Conservation (phyloP, 2,113 vertebrate species). For the Pomatorhinus ruficollis region DNA sequence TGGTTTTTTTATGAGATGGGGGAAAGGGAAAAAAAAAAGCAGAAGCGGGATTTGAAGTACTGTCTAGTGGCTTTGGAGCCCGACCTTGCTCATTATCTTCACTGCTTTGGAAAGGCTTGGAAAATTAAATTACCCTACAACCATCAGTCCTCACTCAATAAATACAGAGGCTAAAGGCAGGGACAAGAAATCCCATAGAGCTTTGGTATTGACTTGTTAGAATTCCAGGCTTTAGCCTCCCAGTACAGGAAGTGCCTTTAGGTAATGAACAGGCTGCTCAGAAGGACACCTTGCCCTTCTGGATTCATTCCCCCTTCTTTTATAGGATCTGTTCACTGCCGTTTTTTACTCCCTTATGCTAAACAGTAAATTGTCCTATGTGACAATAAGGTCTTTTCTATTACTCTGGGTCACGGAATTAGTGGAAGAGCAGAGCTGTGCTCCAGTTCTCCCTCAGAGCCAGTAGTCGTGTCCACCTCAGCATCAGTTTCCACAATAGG, state of each 20-base stretch:
- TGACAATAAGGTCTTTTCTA: neutral
- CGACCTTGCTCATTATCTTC: conserved; percentile 77
- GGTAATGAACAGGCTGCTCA: neutral
- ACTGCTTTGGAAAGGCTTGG: conserved; percentile 58
- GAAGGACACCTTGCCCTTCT: conserved; percentile 30
- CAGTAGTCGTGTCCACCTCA: neutral
- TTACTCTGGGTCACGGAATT: neutral
- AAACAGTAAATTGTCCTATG: neutral
- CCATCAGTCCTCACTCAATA: conserved; percentile 58
- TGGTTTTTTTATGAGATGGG: neutral
- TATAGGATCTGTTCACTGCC: neutral
- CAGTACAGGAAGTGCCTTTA: conserved; percentile 40
- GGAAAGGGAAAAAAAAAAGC: neutral
- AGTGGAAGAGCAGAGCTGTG: neutral
- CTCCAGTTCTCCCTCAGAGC: neutral
- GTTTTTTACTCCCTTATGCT: neutral
- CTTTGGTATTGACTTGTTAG: conserved; percentile 14
- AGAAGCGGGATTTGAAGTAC: neutral
- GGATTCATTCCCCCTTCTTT: neutral
- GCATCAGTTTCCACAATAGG: neutral
- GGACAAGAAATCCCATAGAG: conserved; percentile 1
- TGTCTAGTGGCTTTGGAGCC: conserved; percentile 47
- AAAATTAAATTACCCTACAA: conserved; percentile 73
- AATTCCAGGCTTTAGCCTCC: conserved; percentile 24
- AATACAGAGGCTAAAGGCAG: conserved; percentile 9